phyloP scores from a whole-genome alignment of 2,113 vertebrate genomes.

The Oryzias javanicus region DNA sequence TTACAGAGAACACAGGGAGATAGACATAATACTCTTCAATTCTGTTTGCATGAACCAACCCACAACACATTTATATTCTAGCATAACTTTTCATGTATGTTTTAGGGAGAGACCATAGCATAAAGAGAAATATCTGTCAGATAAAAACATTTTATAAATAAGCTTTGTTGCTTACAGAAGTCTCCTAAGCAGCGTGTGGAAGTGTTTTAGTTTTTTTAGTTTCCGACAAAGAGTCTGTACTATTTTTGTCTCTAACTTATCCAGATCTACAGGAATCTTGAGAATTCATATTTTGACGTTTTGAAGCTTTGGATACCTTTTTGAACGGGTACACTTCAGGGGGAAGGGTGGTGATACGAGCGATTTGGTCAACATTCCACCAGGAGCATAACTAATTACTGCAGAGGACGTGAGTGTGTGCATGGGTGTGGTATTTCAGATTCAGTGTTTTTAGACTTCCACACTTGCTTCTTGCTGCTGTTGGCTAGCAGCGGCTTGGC shows the following conservation, averaged over 20 bases:
- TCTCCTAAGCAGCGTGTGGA: too few species aligned
- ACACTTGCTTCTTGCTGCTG: neutral
- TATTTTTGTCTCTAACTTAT: neutral
- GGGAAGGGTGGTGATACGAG: slow-evolving; percentile 56
- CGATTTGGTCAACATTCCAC: slow-evolving; percentile 74
- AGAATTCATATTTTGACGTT: slow-evolving; percentile 18
- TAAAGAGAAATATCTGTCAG: too few species aligned
- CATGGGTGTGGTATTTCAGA: neutral
- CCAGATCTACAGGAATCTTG: neutral
- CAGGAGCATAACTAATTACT: slow-evolving; percentile 62
- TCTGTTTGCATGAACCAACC: too few species aligned
- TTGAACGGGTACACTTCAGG: slow-evolving; percentile 20
- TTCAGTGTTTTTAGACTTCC: neutral
- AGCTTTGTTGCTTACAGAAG: too few species aligned
- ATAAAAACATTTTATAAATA: too few species aligned
- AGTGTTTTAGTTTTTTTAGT: too few species aligned
- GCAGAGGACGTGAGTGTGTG: slow-evolving; percentile 11
- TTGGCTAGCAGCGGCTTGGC: slow-evolving; percentile 19
- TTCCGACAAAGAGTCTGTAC: too few species aligned
- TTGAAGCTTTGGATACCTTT: slow-evolving; percentile 26
- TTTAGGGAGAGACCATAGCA: too few species aligned
- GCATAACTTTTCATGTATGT: too few species aligned
- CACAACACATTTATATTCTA: too few species aligned
- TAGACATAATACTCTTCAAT: too few species aligned
- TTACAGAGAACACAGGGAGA: too few species aligned